Evolutionary conservation across 2,888 invertebrate genomes (phyloP), one percentile per base, ranked within the genome.

Genomic region (Rhodophaea formosa): DNA sequence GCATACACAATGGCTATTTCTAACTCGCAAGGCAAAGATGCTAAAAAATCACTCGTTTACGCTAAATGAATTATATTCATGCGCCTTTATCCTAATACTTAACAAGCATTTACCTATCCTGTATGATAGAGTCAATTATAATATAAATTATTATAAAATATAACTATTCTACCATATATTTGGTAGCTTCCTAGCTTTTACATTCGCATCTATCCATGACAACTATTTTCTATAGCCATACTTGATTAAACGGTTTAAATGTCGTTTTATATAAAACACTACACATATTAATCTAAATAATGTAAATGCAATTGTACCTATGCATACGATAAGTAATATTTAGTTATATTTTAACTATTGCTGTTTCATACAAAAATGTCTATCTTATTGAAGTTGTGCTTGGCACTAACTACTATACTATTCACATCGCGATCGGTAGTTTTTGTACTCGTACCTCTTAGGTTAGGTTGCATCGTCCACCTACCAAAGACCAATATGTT

Each of bases 171-270:
- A 84, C 85, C 82, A 77, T 61, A 71, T 84, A 81, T 86, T 86
- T 86, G 85, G 86, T 82, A 85, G 83, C 71, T 66, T 84, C 83
- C 86, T 86, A 85, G 84, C 85, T 76, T 80, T 71, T 59, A 59
- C 56, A 61, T 51, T 53, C 58, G 53, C 35, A 43, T 47, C 42
- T 39, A 49, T 49, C 42, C 29, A 43, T 32, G 15, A 30, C 15
- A 32, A 32, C 15, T 49, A 7, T 32, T 2, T 8, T 1, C 23
- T 23, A 17, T 39, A 17, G 6, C 12, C 10, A 46, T 23, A 23
- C 23, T 46, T 46, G 46, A 46, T 46, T 46, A 46, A 10, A 46
- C 15, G 6, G 43, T 45, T 44, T 17, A 45, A 45, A 8, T 45
- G 10, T 30, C 8, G 52, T 15, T n/a, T 17, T 35, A 17, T 16